Percentiles rank a stretch among this genome's conserved stretches.
These are phyloP conservation scores for Timandra comae DNA, from an alignment of 2,888 invertebrate genomes.

Conservation along the genomic window DNA sequence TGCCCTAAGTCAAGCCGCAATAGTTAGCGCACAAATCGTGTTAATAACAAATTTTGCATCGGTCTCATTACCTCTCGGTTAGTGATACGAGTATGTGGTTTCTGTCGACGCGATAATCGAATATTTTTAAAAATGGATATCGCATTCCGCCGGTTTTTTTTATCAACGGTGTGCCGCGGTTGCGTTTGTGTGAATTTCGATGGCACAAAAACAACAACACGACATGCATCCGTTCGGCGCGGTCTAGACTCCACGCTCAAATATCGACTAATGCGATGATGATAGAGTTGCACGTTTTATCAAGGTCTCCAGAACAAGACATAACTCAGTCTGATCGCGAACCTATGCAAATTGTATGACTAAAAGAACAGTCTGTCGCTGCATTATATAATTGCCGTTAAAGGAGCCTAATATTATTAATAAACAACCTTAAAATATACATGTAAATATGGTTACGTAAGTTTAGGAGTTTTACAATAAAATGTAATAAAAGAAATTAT, in stretches of 20 bases:
- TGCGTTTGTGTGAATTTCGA: constrained; percentile 31
- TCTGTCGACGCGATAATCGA: constrained; percentile 48
- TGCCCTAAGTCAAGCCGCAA: constrained; percentile 35
- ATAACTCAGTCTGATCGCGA: constrained; percentile 27
- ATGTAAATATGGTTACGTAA: no score
- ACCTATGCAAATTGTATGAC: constrained; percentile 34
- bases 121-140: constrained; percentile 57
- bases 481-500: constrained; percentile 6
- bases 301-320: constrained; percentile 26
- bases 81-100: constrained; percentile 32
- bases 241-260: constrained; percentile 23
- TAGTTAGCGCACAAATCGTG: constrained; percentile 30
- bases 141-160: constrained; percentile 47
- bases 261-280: constrained; percentile 17
- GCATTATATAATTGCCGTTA: constrained; percentile 24
- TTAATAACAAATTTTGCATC: constrained; percentile 24
- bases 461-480: neutral
- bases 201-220: constrained; percentile 27
- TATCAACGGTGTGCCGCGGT: constrained; percentile 29
- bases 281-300: constrained; percentile 17
- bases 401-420: constrained; percentile 7
- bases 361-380: constrained; percentile 20
- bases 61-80: constrained; percentile 26
- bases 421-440: constrained; percentile 1
- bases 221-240: constrained; percentile 17